phyloP scores from a whole-genome alignment of 2,797 vertebrate species.

The Fistularia commersonii region DNA sequence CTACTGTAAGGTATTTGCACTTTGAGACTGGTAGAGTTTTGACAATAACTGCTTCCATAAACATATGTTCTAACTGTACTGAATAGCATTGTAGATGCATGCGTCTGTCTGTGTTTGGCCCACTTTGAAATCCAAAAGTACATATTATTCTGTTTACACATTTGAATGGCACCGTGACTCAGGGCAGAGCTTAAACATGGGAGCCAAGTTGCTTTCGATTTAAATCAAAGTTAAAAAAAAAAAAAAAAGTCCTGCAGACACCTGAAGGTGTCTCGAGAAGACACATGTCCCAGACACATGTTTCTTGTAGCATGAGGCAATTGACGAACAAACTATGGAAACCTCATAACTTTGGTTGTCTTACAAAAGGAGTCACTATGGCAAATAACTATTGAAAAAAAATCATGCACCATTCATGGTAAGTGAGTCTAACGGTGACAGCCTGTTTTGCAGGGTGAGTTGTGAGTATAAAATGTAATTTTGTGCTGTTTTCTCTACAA shows the following conservation, averaged over 20 bases:
- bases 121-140: too few species aligned
- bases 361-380: constrained; percentile 42
- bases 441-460: constrained; percentile 33
- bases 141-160: too few species aligned
- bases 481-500: constrained; percentile 66
- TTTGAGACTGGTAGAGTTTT: too few species aligned
- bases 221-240: not conserved
- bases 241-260: too few species aligned
- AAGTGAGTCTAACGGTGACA: constrained; percentile 40
- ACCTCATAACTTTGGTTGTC: constrained; percentile 67
- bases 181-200: too few species aligned
- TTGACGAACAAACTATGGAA: constrained; percentile 21
- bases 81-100: too few species aligned
- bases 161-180: too few species aligned
- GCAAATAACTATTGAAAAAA: constrained; percentile 55
- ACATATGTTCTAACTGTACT: too few species aligned
- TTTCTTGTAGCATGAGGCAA: constrained; percentile 27
- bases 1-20: not conserved
- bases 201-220: too few species aligned
- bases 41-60: too few species aligned
- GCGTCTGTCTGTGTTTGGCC: too few species aligned
- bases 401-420: constrained; percentile 53
- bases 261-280: constrained; percentile 1
- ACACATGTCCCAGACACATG: constrained; percentile 7
- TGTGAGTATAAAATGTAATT: constrained; percentile 45